phyloP scores from a whole-genome alignment of 2,888 invertebrate species.

The Hemistola chrysoprasaria region DNA sequence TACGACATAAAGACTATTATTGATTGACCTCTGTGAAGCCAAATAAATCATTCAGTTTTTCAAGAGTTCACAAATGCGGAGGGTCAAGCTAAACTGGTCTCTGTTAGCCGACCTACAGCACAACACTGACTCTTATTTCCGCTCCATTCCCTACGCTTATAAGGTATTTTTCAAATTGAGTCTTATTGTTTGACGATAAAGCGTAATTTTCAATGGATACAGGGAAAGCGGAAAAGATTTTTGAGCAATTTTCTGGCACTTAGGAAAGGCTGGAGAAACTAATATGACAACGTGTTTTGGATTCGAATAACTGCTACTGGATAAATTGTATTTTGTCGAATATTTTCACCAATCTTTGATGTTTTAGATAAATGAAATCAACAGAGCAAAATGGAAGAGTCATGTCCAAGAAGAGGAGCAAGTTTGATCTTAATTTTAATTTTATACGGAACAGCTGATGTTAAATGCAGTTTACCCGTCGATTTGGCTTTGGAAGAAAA shows the following conservation, averaged over 20 bases:
- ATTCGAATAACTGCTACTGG: too few species aligned
- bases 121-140: constrained; percentile 73
- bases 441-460: constrained; percentile 76
- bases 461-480: constrained; percentile 65
- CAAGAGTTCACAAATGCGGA: constrained; percentile 36
- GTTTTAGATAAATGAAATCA: constrained; percentile 74
- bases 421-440: constrained; percentile 62
- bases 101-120: constrained; percentile 60
- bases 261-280: constrained; percentile 24
- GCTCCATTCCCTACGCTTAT: constrained; percentile 63
- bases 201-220: constrained; percentile 28
- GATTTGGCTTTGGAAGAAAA: constrained; percentile 73
- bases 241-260: constrained; percentile 29
- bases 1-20: constrained; percentile 11
- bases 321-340: too few species aligned
- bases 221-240: constrained; percentile 26
- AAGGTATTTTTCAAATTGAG: constrained; percentile 38
- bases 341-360: too few species aligned
- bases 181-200: constrained; percentile 37
- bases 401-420: constrained; percentile 64
- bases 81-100: constrained; percentile 54
- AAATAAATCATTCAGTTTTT: constrained; percentile 3
- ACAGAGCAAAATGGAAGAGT: constrained; percentile 63
- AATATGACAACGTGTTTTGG: constrained; percentile 19
- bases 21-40: constrained; percentile 25